These are phyloP conservation scores for Catostomus latipinnis DNA, from an alignment of 2,797 vertebrate genomes.

Conservation along the genomic window DNA sequence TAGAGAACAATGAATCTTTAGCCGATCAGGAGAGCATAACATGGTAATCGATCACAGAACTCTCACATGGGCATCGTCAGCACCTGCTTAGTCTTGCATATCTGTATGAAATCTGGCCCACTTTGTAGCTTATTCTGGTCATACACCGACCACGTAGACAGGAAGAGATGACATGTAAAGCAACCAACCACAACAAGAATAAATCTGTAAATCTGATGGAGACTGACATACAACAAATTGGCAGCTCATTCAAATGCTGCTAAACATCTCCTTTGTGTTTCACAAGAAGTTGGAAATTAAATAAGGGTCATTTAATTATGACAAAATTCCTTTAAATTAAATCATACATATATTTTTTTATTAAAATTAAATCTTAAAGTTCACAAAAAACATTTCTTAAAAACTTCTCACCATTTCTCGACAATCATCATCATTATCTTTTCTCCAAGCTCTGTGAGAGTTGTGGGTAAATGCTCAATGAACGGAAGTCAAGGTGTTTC, in stretches of 20 bases:
- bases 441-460: not conserved
- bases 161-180: not conserved
- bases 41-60: conserved; percentile 46
- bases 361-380: no score
- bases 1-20: conserved; percentile 46
- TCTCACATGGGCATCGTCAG: not conserved
- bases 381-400: no score
- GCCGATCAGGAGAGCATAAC: conserved; percentile 36
- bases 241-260: no score
- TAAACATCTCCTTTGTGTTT: no score
- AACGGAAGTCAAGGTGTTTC: not conserved
- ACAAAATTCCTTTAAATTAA: no score
- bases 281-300: no score
- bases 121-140: conserved; percentile 12
- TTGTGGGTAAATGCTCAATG: not conserved
- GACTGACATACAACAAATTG: no score
- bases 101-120: not conserved
- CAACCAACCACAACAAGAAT: not conserved
- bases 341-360: no score
- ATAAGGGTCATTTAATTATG: no score
- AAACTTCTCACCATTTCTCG: no score
- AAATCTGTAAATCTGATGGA: no score
- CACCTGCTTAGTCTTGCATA: not conserved
- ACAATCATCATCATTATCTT: not conserved
- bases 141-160: not conserved